These are phyloP conservation scores for Leucania comma DNA, from an alignment of 2,888 invertebrate species.

Conservation along the genomic window DNA sequence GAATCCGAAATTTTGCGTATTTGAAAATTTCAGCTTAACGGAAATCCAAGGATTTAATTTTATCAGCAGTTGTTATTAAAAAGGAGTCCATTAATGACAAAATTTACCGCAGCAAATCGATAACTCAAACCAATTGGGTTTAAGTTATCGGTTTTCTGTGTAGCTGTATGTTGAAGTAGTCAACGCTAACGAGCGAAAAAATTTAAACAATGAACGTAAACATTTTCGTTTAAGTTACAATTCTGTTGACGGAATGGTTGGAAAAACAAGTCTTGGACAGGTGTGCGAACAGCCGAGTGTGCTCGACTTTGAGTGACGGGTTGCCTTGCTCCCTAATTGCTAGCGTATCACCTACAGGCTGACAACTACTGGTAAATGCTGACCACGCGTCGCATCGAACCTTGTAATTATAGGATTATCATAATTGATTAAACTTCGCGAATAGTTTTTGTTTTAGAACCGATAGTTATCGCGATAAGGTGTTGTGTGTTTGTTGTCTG, in stretches of 20 bases:
- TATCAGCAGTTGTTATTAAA: not conserved
- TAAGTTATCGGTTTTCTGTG: no score
- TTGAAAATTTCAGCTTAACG: no score
- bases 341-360: conserved; percentile 65
- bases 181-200: conserved; percentile 13
- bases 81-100: not conserved
- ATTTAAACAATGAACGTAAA: conserved; percentile 14
- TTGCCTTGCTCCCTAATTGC: conserved; percentile 70
- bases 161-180: no score
- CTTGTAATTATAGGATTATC: conserved; percentile 48
- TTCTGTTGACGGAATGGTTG: conserved; percentile 39
- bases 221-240: conserved; percentile 21
- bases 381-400: conserved; percentile 21
- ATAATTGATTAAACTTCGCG: conserved; percentile 45
- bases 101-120: not conserved
- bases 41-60: not conserved
- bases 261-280: conserved; percentile 58
- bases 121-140: not conserved
- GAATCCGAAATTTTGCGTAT: no score
- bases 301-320: conserved; percentile 74
- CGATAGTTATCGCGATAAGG: conserved; percentile 1
- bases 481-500: conserved; percentile 6
- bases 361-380: conserved; percentile 56
- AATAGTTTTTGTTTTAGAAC: conserved; percentile 11
- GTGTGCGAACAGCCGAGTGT: conserved; percentile 80